These are phyloP conservation scores for Calidris pugnax DNA, from an alignment of 2,113 vertebrate species.

Conservation along the genomic window DNA sequence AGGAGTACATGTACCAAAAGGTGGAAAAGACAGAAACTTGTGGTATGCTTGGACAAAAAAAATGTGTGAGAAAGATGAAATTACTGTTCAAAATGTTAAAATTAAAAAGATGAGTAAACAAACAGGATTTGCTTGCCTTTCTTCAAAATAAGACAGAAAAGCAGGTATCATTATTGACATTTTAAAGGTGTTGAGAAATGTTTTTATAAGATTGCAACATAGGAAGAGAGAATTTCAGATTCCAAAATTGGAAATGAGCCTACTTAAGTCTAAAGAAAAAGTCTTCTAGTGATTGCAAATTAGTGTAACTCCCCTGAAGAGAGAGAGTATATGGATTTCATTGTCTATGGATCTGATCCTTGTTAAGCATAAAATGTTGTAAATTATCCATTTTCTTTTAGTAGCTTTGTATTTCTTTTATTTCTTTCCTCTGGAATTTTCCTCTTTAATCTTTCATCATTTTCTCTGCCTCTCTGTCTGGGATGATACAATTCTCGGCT, in stretches of 20 bases:
- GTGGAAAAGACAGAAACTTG: background rate
- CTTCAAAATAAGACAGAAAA: background rate
- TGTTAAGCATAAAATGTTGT: background rate
- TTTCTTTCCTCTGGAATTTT: background rate
- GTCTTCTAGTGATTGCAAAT: background rate
- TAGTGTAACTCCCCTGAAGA: background rate
- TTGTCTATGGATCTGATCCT: background rate
- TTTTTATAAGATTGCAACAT: background rate
- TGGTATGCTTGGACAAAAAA: background rate
- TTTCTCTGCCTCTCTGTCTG: background rate
- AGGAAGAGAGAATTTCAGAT: background rate
- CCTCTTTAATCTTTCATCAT: background rate
- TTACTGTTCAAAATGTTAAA: background rate
- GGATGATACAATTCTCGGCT: background rate
- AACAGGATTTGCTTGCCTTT: background rate
- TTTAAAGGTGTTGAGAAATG: background rate
- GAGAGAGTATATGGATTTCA: background rate
- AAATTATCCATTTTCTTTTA: background rate
- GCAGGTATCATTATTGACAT: rapidly evolving
- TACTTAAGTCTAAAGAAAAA: background rate
- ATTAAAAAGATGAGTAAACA: background rate
- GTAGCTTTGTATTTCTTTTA: background rate
- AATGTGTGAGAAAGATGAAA: background rate
- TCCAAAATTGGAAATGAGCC: background rate
- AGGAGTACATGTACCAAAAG: background rate